Base-by-base conservation (phyloP, 2,888 invertebrate genomes). In the Synergus umbraculus region DNA sequence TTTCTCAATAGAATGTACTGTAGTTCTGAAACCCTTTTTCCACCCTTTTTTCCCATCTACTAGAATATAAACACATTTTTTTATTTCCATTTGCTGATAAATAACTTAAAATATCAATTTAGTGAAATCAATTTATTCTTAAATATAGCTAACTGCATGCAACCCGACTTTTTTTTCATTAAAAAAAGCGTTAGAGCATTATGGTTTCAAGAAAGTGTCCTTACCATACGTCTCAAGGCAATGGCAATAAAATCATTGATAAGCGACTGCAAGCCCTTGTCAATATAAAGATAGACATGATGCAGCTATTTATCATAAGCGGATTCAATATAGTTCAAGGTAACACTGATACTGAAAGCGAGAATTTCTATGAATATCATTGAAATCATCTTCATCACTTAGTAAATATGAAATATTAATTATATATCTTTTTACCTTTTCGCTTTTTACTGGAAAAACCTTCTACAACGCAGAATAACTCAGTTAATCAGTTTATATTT, bases 281-380 rank as follows among this genome's bases (percentile, higher is more conserved):
- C 49, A 73, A 54, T 73, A 29, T 18, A 43, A 66, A 60, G 63
- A 60, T 29, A 60, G 22, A 15, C 54, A 37, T 76, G 44, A 10
- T 63, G 63, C 22, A n/a, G 4, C 22, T 63, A 76, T 76, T 63
- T 76, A 60, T 76, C 69, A 80, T 77, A 80, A 76, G 65, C 54
- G 7, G 22, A 49, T 66, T 69, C 73, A 80, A 84, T 85, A 66
- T 84, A 82, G 83, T 82, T 85, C 85, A 85, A 44, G 84, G 84
- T 46, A 79, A 67, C 76, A 79, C 63, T 78, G 73, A 76, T 66
- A 67, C 13, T 5, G 41, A 54, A 64, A 49, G 4, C 2, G 8
- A 60, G 10, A 18, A 60, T 60, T 12, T 60, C 2, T 60, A 22
- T 60, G 9, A 18, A 60, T 60, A 60, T 60, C 10, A n/a, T 18